A percentile compares a stretch with the other conserved stretches of the same genome.
These are phyloP conservation scores for Lasioglossum marginatum DNA, from an alignment of 2,888 invertebrate species.

Conservation along the genomic window DNA sequence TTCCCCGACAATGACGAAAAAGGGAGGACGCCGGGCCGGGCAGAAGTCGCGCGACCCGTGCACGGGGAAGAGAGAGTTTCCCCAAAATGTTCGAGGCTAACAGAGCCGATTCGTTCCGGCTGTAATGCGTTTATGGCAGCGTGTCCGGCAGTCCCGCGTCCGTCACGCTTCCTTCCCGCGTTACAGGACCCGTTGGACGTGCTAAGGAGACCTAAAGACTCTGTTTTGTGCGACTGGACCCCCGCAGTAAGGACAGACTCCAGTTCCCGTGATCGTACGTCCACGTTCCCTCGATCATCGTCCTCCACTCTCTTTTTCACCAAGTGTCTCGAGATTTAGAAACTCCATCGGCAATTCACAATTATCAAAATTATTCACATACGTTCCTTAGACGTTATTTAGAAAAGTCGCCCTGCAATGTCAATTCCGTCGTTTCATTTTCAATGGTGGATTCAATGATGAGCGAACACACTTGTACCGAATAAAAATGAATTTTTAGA, in stretches of 20 bases:
- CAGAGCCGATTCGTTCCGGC: constrained; percentile 80
- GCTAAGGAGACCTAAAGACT: constrained; percentile 80
- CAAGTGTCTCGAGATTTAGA: not conserved
- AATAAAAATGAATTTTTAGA: no score
- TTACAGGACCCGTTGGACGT: constrained; percentile 66
- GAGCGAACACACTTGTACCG: no score
- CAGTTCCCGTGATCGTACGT: not conserved
- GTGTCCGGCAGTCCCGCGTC: constrained; percentile 63
- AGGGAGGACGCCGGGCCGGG: constrained; percentile 31
- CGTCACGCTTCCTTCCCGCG: constrained; percentile 75
- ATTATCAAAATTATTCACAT: no score
- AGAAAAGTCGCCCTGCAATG: no score
- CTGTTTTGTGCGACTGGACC: constrained; percentile 73
- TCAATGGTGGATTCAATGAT: no score
- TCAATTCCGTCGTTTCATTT: no score
- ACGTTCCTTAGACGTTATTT: no score
- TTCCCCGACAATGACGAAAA: constrained; percentile 50
- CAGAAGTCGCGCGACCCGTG: constrained; percentile 72
- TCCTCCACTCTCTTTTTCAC: not conserved
- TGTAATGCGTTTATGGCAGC: constrained; percentile 81
- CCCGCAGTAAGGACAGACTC: constrained; percentile 47
- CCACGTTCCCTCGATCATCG: constrained; percentile 64
- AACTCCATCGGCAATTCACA: not conserved
- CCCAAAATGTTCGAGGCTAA: constrained; percentile 74
- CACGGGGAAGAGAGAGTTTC: constrained; percentile 65